Conservation (phyloP, 2,888 invertebrate genomes). For the Baccha elongata region DNA sequence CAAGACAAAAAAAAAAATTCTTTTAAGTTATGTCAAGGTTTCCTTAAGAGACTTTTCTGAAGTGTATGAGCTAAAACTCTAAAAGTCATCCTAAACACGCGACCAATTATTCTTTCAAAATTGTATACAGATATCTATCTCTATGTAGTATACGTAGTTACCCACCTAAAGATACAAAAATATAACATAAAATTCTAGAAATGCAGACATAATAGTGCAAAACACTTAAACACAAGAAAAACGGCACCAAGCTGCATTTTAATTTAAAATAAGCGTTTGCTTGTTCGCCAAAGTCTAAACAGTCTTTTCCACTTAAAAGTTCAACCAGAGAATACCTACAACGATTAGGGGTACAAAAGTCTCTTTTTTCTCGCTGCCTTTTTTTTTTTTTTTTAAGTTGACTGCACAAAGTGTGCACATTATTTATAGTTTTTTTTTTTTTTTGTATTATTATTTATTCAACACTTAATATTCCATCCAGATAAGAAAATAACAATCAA, state of each 20-base stretch:
- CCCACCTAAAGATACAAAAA: slow-evolving; percentile 23
- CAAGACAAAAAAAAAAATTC: slow-evolving; percentile 11
- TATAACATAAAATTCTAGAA: slow-evolving; percentile 24
- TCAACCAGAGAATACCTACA: slow-evolving; percentile 19
- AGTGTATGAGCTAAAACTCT: slow-evolving; percentile 27
- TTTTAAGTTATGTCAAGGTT: slow-evolving; percentile 57
- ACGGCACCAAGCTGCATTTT: slow-evolving; percentile 57
- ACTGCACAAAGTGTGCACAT: slow-evolving; percentile 45
- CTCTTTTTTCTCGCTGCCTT: not conserved
- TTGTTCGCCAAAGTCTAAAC: slow-evolving; percentile 11
- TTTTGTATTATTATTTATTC: slow-evolving; percentile 11
- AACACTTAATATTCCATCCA: slow-evolving; percentile 51
- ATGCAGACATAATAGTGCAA: slow-evolving; percentile 60
- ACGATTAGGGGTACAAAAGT: slow-evolving; percentile 34
- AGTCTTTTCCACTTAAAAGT: slow-evolving; percentile 48
- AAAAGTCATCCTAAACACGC: slow-evolving; percentile 47
- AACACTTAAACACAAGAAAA: slow-evolving; percentile 50
- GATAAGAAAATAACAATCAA: slow-evolving; percentile 55
- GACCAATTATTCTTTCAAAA: slow-evolving; percentile 30
- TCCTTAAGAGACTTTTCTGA: slow-evolving; percentile 30
- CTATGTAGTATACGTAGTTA: no score
- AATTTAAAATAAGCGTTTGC: slow-evolving; percentile 49
- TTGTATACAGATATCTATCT: no score
- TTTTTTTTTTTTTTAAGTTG: slow-evolving; percentile 28
- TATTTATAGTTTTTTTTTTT: slow-evolving; percentile 34